These are phyloP conservation scores for Dugesia japonica DNA, from an alignment of 2,888 invertebrate species.

Conservation along the genomic window DNA sequence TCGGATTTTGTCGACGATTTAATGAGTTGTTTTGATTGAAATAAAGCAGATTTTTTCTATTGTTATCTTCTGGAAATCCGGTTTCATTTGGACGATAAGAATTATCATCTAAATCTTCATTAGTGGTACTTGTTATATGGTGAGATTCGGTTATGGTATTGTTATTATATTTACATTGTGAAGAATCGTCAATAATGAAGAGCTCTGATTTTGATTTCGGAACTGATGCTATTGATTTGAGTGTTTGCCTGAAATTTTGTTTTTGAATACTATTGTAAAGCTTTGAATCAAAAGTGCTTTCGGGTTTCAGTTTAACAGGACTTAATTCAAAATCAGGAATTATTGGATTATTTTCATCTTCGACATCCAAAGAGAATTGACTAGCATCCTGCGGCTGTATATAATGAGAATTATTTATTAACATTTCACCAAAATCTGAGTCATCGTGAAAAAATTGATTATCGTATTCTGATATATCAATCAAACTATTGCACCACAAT, in stretches of 20 bases:
- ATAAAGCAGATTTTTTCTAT: not conserved
- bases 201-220: not conserved
- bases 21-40: not conserved
- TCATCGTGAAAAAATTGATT: conserved; percentile 15
- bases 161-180: not conserved
- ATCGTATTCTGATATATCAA: not conserved
- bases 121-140: not conserved
- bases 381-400: not conserved
- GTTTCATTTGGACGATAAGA: not conserved
- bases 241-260: not conserved
- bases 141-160: not conserved
- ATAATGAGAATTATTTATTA: not conserved
- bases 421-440: not conserved
- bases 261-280: conserved; percentile 8
- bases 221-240: not conserved
- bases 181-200: not conserved
- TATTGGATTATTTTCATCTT: not conserved
- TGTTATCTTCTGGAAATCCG: not conserved
- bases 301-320: not conserved
- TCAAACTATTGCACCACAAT: not conserved
- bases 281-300: not conserved
- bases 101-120: not conserved
- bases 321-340: not conserved
- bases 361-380: not conserved
- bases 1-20: not conserved